These are phyloP conservation scores for Pseudochromis fuscus DNA, from an alignment of 2,797 vertebrate genomes.

Conservation along the genomic window DNA sequence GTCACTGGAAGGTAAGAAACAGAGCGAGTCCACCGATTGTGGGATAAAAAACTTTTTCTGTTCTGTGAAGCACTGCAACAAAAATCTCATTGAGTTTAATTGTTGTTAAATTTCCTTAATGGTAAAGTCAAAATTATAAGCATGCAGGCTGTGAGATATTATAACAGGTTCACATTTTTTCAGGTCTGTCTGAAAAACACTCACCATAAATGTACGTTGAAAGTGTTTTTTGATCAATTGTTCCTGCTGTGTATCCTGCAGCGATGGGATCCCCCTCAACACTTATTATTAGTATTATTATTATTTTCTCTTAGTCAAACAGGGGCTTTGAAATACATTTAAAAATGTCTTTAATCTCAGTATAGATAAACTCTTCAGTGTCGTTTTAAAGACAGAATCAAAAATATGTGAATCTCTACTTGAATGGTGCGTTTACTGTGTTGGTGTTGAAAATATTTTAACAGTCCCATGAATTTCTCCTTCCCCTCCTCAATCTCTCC, in stretches of 20 bases:
- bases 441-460: conserved; percentile 36
- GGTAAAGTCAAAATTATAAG: background rate
- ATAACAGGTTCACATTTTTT: background rate
- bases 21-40: background rate
- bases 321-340: background rate
- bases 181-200: too few relatives aligned
- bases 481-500: conserved; percentile 44
- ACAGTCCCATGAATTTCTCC: conserved; percentile 38
- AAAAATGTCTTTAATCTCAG: background rate
- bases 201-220: too few relatives aligned
- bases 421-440: background rate
- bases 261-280: too few relatives aligned
- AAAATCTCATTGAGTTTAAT: background rate
- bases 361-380: background rate
- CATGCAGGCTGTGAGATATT: background rate
- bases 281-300: too few relatives aligned
- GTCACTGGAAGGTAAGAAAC: conserved; percentile 91
- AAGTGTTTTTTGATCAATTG: background rate
- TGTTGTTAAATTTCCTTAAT: background rate
- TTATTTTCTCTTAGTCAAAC: too few relatives aligned
- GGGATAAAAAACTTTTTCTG: background rate
- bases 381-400: background rate
- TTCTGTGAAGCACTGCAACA: background rate
- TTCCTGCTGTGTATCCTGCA: background rate
- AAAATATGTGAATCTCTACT: background rate